A percentile compares a stretch with the other conserved stretches of the same genome.
Conservation (phyloP, 2,113 vertebrate genomes). For the Pardalotus punctatus region DNA sequence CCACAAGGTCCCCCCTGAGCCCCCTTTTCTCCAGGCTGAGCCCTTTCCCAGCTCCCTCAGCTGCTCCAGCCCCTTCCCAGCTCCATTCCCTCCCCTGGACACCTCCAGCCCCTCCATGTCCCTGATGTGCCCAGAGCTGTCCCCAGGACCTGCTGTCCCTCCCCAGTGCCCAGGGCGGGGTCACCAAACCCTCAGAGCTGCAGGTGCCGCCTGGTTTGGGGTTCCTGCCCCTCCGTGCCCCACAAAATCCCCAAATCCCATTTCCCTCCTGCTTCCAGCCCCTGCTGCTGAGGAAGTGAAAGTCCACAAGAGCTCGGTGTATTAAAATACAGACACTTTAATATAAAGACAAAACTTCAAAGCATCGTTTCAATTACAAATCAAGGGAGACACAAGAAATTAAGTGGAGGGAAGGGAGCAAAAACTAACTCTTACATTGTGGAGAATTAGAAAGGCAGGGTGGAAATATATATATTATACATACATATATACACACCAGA, state of each 20-base stretch:
- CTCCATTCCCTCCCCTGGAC: background rate
- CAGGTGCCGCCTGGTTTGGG: background rate
- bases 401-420: conserved; percentile 5
- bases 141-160: background rate
- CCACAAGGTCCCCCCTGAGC: background rate
- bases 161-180: background rate
- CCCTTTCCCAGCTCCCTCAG: background rate
- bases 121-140: background rate
- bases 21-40: background rate
- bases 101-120: background rate
- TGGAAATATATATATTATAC: conserved; percentile 70
- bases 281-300: background rate
- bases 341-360: conserved; percentile 64
- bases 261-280: background rate
- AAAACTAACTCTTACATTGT: conserved; percentile 41
- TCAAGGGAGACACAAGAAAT: conserved; percentile 27
- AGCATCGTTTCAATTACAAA: conserved; percentile 65
- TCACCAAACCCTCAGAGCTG: background rate
- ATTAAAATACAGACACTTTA: conserved; percentile 68
- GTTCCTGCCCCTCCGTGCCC: background rate
- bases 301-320: conserved; percentile 28
- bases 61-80: background rate
- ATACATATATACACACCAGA: conserved; percentile 65
- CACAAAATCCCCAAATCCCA: background rate
- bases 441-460: conserved; percentile 57